Percentiles rank a stretch among this genome's conserved stretches.
These are phyloP conservation scores for Amazona guildingii DNA, from an alignment of 2,113 vertebrate genomes.

Conservation along the genomic window DNA sequence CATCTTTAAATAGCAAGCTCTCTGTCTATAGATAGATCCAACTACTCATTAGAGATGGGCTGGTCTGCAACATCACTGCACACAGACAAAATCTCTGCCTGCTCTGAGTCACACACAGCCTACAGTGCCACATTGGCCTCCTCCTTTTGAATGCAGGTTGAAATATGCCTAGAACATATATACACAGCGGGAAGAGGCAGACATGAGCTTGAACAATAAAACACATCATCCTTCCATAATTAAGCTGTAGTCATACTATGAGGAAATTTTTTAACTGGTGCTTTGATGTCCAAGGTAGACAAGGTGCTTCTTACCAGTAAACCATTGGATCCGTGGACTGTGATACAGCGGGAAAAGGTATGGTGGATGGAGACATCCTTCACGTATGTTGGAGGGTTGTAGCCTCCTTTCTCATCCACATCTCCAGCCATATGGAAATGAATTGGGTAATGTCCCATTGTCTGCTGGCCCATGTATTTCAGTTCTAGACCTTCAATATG, in stretches of 20 bases:
- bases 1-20: constrained; percentile 16
- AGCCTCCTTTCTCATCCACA: constrained; percentile 88
- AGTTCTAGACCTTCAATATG: constrained; percentile 91
- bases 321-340: constrained; percentile 91
- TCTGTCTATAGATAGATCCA: not conserved
- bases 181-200: not conserved
- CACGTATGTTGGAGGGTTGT: constrained; percentile 85
- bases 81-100: not conserved
- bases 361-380: constrained; percentile 90
- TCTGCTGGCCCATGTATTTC: constrained; percentile 94
- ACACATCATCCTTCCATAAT: not conserved
- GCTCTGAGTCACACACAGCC: not conserved
- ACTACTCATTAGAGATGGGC: constrained; percentile 20
- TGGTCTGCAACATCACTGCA: not conserved
- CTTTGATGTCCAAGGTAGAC: not conserved
- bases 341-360: constrained; percentile 93
- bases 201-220: not conserved
- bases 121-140: not conserved
- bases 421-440: constrained; percentile 97
- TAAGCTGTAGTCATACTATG: not conserved
- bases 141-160: not conserved
- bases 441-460: constrained; percentile 93
- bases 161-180: not conserved
- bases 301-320: constrained; percentile 84
- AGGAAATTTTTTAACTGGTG: not conserved